A percentile compares a stretch with the other conserved stretches of the same genome.
Conservation (phyloP, 2,888 invertebrate genomes). For the Zele albiditarsus region DNA sequence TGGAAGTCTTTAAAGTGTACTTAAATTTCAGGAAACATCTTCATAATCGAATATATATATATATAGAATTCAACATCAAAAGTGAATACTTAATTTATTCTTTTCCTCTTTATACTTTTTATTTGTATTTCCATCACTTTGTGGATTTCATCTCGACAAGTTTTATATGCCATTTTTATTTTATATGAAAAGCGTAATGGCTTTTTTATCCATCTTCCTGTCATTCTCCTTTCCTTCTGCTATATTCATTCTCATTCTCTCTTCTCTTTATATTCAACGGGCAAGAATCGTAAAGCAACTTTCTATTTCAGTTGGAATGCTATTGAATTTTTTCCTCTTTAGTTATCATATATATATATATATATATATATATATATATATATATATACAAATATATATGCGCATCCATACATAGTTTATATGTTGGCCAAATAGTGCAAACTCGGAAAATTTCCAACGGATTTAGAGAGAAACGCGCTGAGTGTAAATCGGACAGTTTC, state of each 20-base stretch:
- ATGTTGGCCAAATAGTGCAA: not conserved
- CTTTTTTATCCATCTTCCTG: not conserved
- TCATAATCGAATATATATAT: not conserved
- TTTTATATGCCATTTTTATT: slow-evolving; percentile 31
- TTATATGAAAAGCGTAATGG: slow-evolving; percentile 16
- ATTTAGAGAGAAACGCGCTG: not conserved
- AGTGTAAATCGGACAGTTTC: slow-evolving; percentile 12
- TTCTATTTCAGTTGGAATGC: slow-evolving; percentile 37
- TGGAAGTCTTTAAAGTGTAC: not conserved
- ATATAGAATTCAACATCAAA: not conserved
- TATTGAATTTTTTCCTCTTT: slow-evolving; percentile 23
- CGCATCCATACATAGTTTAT: not conserved
- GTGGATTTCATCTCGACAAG: not conserved
- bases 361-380: not conserved
- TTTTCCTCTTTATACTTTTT: not conserved
- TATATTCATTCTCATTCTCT: not conserved
- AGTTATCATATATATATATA: not conserved
- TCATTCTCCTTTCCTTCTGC: not conserved
- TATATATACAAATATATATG: not conserved
- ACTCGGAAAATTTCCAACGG: not conserved
- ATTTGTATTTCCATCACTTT: slow-evolving; percentile 10
- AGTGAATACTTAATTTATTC: slow-evolving; percentile 14
- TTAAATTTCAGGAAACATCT: not conserved
- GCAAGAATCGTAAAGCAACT: slow-evolving; percentile 27
- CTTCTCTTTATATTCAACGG: slow-evolving; percentile 21